Base-by-base conservation (phyloP, 2,888 invertebrate genomes). In the Trichopria drosophilae region DNA sequence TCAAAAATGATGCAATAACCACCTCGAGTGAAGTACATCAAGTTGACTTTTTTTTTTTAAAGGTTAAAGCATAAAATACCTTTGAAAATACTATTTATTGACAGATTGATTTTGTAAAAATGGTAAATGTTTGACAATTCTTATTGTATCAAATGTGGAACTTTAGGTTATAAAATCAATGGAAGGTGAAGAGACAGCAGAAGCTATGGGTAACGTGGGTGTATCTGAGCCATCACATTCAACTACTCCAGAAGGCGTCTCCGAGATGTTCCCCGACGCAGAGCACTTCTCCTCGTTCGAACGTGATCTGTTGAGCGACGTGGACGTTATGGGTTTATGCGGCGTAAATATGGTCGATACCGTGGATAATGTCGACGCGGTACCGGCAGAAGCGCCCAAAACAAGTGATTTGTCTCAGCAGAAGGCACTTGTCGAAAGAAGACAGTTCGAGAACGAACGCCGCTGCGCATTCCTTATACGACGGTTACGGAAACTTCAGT, bases 111-210 rank as follows among this genome's bases (percentile, higher is more conserved):
- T n/a, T 4, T 18, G 16, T 4, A 2, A 35, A 6, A 35, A 35
- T 19, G 10, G 19, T 7, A 16, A 5, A 13, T 35, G 5, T 7
- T 35, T 35, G n/a, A 16, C 19, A 35, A 35, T 13, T 41, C 29
- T n/a, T 3, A 18, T 51, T 31, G 10, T 85, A n/a, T n/a, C n/a
- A n/a, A n/a, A n/a, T n/a, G n/a, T n/a, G n/a, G n/a, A n/a, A n/a
- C n/a, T n/a, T n/a, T n/a, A 87, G 71, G 89, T 85, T 3, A 84
- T 90, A 36, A 88, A 88, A 73, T 86, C 85, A 6, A 82, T 90
- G 60, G 89, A 88, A 62, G 76, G 77, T 36, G 79, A 26, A 6
- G 77, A 75, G 39, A 59, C 55, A 22, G 58, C 52, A n/a, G 67
- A 62, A 16, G 65, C 59, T 43, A 62, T 64, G 42, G 51, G 37